Percentiles rank a stretch among this genome's conserved stretches.
These are phyloP conservation scores for Athalia cordata DNA, from an alignment of 2,888 invertebrate genomes.

Conservation along the genomic window DNA sequence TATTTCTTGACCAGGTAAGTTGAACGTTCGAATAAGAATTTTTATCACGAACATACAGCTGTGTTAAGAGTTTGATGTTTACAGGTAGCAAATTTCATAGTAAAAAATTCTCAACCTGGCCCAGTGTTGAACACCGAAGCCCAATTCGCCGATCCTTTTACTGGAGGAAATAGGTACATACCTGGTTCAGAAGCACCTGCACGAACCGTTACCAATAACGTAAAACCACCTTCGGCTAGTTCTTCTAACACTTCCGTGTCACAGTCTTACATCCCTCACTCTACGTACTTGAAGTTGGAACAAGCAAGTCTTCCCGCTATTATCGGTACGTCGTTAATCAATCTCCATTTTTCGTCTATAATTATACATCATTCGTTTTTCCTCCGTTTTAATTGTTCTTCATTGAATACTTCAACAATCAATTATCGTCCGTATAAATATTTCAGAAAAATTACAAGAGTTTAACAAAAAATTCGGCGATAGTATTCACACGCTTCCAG, in stretches of 20 bases:
- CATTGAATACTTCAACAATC: not conserved
- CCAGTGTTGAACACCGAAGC: conserved; percentile 58
- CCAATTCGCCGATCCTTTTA: conserved; percentile 80
- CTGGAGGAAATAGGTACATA: conserved; percentile 82
- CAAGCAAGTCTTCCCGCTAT: conserved; percentile 86
- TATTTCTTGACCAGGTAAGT: conserved; percentile 85
- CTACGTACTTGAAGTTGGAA: conserved; percentile 82
- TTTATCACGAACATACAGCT: not conserved
- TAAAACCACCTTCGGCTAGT: conserved; percentile 65
- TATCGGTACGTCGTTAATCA: conserved; percentile 78
- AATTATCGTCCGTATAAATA: conserved; percentile 45
- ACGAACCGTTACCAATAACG: conserved; percentile 55
- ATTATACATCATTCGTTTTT: conserved; percentile 22
- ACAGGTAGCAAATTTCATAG: conserved; percentile 92
- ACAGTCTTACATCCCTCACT: conserved; percentile 74
- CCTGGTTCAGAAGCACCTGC: conserved; percentile 75
- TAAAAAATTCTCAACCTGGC: conserved; percentile 81
- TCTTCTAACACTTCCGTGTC: conserved; percentile 51
- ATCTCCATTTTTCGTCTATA: conserved; percentile 19
- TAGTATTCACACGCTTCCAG: conserved; percentile 75
- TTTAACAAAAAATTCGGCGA: conserved; percentile 81
- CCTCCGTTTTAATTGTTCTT: not conserved
- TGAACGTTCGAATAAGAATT: not conserved
- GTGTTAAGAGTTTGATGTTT: conserved; percentile 10
- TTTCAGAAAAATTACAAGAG: conserved; percentile 74